phyloP scores from a whole-genome alignment of 2,113 vertebrate genomes.

The Irena cyanogastra region DNA sequence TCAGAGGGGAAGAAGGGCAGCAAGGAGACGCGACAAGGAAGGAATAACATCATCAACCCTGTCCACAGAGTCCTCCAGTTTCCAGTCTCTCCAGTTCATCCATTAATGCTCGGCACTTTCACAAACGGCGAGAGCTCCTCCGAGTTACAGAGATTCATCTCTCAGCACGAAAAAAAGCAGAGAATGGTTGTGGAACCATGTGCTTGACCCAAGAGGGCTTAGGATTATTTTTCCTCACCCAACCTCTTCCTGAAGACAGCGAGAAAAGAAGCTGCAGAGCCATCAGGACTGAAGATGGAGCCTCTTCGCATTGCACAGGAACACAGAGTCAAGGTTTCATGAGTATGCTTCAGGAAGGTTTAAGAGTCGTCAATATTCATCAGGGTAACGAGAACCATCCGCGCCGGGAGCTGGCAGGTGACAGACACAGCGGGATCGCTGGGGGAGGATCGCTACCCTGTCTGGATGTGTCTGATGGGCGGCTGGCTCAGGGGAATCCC shows the following conservation, averaged over 20 bases:
- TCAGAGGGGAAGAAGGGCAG: slow-evolving; percentile 7
- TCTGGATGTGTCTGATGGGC: background rate
- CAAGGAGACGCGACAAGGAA: background rate
- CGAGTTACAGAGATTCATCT: background rate
- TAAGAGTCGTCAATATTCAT: background rate
- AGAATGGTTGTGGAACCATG: background rate
- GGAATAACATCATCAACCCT: slow-evolving; percentile 19
- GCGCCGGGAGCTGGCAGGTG: background rate
- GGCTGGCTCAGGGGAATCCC: slow-evolving; percentile 78
- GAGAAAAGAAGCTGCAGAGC: slow-evolving; percentile 12
- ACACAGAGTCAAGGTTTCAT: background rate
- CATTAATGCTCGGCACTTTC: background rate
- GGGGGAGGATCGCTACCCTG: background rate
- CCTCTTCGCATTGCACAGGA: slow-evolving; percentile 51
- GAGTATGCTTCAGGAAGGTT: slow-evolving; percentile 44
- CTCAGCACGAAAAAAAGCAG: background rate
- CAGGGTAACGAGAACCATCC: slow-evolving; percentile 5
- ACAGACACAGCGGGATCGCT: background rate
- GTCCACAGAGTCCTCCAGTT: slow-evolving; percentile 17
- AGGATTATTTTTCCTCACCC: background rate
- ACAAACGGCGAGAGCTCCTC: background rate
- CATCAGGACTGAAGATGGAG: background rate
- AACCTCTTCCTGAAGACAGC: slow-evolving; percentile 42
- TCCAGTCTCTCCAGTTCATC: slow-evolving; percentile 5
- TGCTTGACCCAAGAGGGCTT: background rate